Percentiles rank a stretch among this genome's conserved stretches.
Evolutionary conservation across 2,888 invertebrate genomes (phyloP).

Genomic region (Drosophila falleni): DNA sequence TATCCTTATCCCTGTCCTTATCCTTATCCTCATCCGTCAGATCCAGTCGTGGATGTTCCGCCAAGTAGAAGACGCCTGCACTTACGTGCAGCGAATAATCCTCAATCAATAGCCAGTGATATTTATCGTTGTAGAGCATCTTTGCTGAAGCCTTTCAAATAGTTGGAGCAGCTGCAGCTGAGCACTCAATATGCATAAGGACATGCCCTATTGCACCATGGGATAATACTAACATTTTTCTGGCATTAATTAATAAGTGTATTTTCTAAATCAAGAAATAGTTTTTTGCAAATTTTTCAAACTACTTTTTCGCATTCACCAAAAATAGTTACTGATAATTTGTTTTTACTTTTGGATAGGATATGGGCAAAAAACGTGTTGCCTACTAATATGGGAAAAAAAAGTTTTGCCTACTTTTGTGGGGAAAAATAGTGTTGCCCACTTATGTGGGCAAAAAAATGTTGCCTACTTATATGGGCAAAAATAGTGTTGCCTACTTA

Average conservation of each 20-base stretch:
- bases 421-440: too few relatives aligned
- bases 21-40: conserved; percentile 35
- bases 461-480: too few relatives aligned
- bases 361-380: too few relatives aligned
- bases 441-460: too few relatives aligned
- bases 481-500: too few relatives aligned
- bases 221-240: background rate
- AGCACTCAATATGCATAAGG: conserved; percentile 55
- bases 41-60: conserved; percentile 35
- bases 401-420: too few relatives aligned
- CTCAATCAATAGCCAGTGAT: conserved; percentile 86
- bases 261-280: too few relatives aligned
- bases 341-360: too few relatives aligned
- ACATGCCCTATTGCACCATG: conserved; percentile 6
- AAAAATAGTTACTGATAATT: background rate
- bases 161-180: conserved; percentile 39
- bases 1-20: conserved; percentile 6
- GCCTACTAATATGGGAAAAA: too few relatives aligned
- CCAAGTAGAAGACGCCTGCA: conserved; percentile 29
- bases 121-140: conserved; percentile 84
- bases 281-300: too few relatives aligned
- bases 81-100: conserved; percentile 79
- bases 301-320: too few relatives aligned
- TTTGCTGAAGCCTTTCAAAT: conserved; percentile 84
- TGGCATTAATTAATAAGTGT: background rate